A percentile compares a stretch with the other conserved stretches of the same genome.
phyloP scores from a whole-genome alignment of 1,140 invertebrate genomes.

The Oscheius sp. region DNA sequence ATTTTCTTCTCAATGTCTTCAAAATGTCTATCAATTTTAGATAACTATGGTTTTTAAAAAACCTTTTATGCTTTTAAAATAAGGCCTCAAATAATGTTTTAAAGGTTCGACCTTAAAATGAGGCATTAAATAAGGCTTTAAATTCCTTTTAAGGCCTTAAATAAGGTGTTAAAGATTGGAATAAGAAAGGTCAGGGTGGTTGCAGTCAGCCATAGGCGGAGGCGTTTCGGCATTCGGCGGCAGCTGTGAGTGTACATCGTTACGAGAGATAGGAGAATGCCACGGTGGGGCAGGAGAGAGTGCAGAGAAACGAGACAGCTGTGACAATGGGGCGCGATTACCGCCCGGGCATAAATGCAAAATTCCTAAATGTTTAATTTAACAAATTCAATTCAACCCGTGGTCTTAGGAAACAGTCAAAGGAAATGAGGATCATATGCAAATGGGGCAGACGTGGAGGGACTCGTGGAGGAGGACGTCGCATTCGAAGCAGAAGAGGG shows the following conservation, averaged over 20 bases:
- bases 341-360: no score
- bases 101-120: no score
- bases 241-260: constrained; percentile 8
- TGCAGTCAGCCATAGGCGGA: not conserved
- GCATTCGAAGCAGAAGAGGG: constrained; percentile 37
- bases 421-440: constrained; percentile 29
- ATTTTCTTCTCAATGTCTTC: no score
- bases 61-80: no score
- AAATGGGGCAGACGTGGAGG: constrained; percentile 39
- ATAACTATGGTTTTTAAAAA: no score
- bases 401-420: constrained; percentile 55
- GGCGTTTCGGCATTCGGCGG: not conserved
- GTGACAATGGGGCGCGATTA: not conserved
- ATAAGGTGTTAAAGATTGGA: not conserved
- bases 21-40: no score
- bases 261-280: not conserved
- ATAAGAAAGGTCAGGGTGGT: no score
- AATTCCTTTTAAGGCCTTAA: no score
- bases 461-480: constrained; percentile 39
- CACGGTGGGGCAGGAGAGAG: not conserved
- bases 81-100: no score
- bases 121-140: no score
- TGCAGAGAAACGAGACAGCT: not conserved
- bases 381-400: no score
- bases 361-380: no score